Evolutionary conservation across 2,888 invertebrate species (phyloP), one percentile per base, ranked within the genome.

Genomic region (Limnephilus marmoratus): DNA sequence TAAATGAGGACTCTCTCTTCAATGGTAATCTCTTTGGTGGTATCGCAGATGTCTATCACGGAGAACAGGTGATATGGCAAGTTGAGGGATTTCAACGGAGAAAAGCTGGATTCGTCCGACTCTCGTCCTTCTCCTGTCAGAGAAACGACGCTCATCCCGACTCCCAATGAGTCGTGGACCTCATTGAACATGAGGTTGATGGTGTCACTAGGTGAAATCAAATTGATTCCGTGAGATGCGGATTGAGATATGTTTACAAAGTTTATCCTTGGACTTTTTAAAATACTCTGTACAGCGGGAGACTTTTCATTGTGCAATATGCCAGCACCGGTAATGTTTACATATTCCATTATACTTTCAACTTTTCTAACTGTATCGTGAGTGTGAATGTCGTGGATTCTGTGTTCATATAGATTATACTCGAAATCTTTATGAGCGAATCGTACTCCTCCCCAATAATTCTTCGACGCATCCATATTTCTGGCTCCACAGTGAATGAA

Each of bases 401-500:
- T 96, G 94, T 98, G 97, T 94, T 98, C 98, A 94, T 98, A 98
- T 3, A 98, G 95, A 93, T 98, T 97, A 95, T 98, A 98, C 95
- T 99, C 99, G 95, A 99, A 99, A 95, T 98, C 98, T 4, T 98
- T 97, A 94, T 98, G 97, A 0, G 99, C 98, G 95, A 99, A 99
- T 93, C 99, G 96, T 93, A 99, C 97, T 80, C 99, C 99, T 83
- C 99, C 99, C 99, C 99, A 99, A 94, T 99, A 98, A 88, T 98
- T 97, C 92, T 97, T 96, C 31, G 96, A 95, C 18, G 97, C 96
- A 7, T 97, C 96, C 9, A 98, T 95, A 94, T 97, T 98, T 94
- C 97, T 96, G 91, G 96, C 96, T 0, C 98, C 99, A 94, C 99
- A 99, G 94, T 98, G 98, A 29, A 99, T 97, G 94, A 99, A 99